Percentiles rank a stretch among this genome's conserved stretches.
Conservation (phyloP, 2,888 invertebrate genomes). For the Pristionchus fissidentatus region DNA sequence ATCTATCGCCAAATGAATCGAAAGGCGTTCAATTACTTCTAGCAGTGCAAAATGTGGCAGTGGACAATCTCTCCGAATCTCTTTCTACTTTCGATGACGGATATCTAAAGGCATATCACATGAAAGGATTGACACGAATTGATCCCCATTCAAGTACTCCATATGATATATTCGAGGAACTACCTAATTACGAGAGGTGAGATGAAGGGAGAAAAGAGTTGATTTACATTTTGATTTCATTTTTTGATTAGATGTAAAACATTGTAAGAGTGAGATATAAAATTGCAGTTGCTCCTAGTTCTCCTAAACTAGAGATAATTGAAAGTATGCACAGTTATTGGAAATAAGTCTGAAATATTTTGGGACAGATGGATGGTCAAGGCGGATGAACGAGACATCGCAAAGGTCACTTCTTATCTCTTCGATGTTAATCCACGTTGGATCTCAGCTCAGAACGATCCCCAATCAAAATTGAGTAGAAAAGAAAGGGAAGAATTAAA, state of each 20-base stretch:
- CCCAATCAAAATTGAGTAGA: not conserved
- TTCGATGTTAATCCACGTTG: constrained; percentile 23
- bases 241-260: too few species aligned
- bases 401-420: not conserved
- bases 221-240: too few species aligned
- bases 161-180: constrained; percentile 27
- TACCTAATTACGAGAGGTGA: constrained; percentile 32
- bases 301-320: too few species aligned
- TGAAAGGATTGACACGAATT: not conserved
- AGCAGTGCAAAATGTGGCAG: constrained; percentile 36
- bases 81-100: constrained; percentile 1
- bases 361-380: constrained; percentile 3
- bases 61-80: constrained; percentile 29
- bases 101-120: constrained; percentile 10
- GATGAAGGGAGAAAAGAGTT: too few species aligned
- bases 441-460: not conserved
- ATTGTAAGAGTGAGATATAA: too few species aligned
- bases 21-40: constrained; percentile 22
- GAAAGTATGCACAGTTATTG: too few species aligned
- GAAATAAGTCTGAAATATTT: too few species aligned
- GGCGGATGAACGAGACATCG: not conserved
- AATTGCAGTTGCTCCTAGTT: too few species aligned
- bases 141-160: not conserved
- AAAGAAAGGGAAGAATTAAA: constrained; percentile 4
- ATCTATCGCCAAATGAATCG: not conserved